phyloP scores from a whole-genome alignment of 2,113 vertebrate genomes.

The Mola mola region DNA sequence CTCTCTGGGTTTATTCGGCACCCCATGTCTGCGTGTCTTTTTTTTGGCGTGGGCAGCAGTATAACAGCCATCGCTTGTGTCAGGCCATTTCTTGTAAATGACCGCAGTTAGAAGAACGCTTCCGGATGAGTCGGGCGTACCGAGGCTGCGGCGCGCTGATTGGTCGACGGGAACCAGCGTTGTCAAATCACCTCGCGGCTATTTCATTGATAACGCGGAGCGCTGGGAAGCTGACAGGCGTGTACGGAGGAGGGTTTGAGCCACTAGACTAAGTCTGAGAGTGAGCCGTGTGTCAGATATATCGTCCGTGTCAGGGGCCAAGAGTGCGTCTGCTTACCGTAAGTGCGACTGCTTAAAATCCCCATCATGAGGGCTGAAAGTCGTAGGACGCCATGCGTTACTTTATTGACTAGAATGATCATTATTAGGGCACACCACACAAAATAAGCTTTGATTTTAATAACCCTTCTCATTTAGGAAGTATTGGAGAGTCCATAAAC shows the following conservation, averaged over 20 bases:
- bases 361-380: not conserved
- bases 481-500: not conserved
- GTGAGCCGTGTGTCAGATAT: slow-evolving; percentile 8
- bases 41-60: slow-evolving; percentile 53
- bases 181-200: slow-evolving; percentile 35
- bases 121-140: slow-evolving; percentile 42
- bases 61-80: slow-evolving; percentile 36
- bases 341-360: slow-evolving; percentile 47
- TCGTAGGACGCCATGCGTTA: not conserved
- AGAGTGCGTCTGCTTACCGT: slow-evolving; percentile 33
- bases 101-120: slow-evolving; percentile 75
- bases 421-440: no score
- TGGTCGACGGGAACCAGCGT: slow-evolving; percentile 44
- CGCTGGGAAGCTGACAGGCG: slow-evolving; percentile 32
- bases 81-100: slow-evolving; percentile 90
- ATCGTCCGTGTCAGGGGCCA: not conserved
- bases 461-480: slow-evolving; percentile 6
- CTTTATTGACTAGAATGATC: no score
- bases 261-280: slow-evolving; percentile 20
- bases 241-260: not conserved
- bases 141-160: slow-evolving; percentile 22
- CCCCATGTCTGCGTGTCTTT: slow-evolving; percentile 7
- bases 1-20: slow-evolving; percentile 35
- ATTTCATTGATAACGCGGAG: slow-evolving; percentile 62
- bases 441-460: no score